These are phyloP conservation scores for Drosophila robusta DNA, from an alignment of 2,888 invertebrate species.

Conservation along the genomic window DNA sequence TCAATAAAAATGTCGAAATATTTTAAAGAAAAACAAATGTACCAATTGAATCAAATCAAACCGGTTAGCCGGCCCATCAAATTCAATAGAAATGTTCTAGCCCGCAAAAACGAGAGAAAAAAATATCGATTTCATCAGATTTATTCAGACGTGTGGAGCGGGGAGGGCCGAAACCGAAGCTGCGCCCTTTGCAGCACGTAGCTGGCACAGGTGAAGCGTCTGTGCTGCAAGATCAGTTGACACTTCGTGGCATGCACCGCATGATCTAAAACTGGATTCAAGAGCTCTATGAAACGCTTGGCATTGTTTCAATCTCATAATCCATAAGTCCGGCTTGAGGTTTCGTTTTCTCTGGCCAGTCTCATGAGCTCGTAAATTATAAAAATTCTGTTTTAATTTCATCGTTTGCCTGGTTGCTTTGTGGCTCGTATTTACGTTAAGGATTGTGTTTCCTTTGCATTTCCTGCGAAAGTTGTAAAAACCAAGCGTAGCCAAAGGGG, in stretches of 20 bases:
- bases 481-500: constrained; percentile 31
- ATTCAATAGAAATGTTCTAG: constrained; percentile 72
- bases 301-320: constrained; percentile 47
- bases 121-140: constrained; percentile 74
- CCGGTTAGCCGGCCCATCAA: constrained; percentile 33
- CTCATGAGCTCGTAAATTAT: constrained; percentile 79
- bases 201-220: constrained; percentile 18
- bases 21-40: constrained; percentile 48
- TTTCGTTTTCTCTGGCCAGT: constrained; percentile 62
- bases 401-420: constrained; percentile 14
- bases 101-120: constrained; percentile 33
- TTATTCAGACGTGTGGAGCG: constrained; percentile 36
- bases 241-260: constrained; percentile 49
- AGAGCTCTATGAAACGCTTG: constrained; percentile 39
- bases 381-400: constrained; percentile 49
- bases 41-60: constrained; percentile 35
- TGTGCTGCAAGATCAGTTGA: constrained; percentile 46
- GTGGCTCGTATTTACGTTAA: constrained; percentile 47
- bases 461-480: constrained; percentile 78
- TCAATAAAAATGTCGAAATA: constrained; percentile 76
- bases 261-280: constrained; percentile 31
- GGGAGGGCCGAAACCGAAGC: constrained; percentile 49
- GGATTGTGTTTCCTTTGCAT: constrained; percentile 70
- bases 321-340: constrained; percentile 27
- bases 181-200: constrained; percentile 26